Evolutionary conservation across 2,797 vertebrate species (phyloP).

Genomic region (Chaetophractus vellerosus): DNA sequence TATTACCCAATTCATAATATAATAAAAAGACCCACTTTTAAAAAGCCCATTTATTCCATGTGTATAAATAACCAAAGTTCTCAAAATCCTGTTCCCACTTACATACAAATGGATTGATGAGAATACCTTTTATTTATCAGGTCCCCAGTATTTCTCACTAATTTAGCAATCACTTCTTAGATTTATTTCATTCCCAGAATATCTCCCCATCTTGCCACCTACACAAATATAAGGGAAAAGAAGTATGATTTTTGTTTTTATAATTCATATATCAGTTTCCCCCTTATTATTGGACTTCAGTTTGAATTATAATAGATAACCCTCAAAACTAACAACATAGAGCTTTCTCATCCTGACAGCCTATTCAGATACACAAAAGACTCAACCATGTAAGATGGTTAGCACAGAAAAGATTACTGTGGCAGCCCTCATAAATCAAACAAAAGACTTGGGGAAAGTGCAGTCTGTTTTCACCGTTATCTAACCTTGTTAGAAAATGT

Average conservation of each 20-base stretch:
- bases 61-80: conserved; percentile 75
- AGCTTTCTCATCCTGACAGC: conserved; percentile 53
- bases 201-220: neutral
- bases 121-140: conserved; percentile 29
- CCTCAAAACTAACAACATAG: conserved; percentile 66
- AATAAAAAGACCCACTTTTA: conserved; percentile 62
- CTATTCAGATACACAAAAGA: conserved; percentile 57
- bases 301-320: conserved; percentile 66
- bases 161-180: conserved; percentile 42
- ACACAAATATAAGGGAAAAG: neutral
- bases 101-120: conserved; percentile 58
- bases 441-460: conserved; percentile 65
- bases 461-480: conserved; percentile 28
- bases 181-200: conserved; percentile 66
- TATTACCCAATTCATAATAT: conserved; percentile 59
- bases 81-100: conserved; percentile 52
- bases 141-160: conserved; percentile 25
- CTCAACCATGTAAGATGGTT: conserved; percentile 40
- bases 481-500: conserved; percentile 54
- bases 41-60: conserved; percentile 55
- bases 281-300: conserved; percentile 51
- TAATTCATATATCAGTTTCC: conserved; percentile 54
- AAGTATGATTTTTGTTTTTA: conserved; percentile 52
- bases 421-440: conserved; percentile 44
- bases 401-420: conserved; percentile 53